A percentile compares a stretch with the other conserved stretches of the same genome.
Conservation (phyloP, 2,113 vertebrate genomes). For the Neolamprologus tretocephalus region DNA sequence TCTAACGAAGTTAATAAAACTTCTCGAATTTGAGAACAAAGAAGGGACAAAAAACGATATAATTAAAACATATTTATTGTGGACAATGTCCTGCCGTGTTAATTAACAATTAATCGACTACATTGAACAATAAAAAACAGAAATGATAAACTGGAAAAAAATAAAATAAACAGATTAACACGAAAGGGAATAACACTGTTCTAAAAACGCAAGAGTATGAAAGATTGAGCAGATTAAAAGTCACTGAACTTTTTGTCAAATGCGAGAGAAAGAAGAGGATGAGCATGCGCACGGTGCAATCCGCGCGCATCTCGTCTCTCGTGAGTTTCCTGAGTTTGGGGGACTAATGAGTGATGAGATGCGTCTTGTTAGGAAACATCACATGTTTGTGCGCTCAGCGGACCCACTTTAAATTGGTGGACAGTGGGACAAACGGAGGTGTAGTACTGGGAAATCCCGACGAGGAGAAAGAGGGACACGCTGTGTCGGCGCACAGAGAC, state of each 20-base stretch:
- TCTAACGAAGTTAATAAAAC: neutral
- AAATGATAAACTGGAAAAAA: neutral
- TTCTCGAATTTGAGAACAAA: neutral
- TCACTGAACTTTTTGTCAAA: neutral
- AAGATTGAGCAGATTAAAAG: neutral
- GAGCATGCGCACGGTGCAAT: neutral
- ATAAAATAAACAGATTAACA: neutral
- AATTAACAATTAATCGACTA: neutral
- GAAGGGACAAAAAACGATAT: neutral
- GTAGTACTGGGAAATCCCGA: neutral
- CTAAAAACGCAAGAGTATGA: neutral
- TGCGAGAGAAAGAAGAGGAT: neutral
- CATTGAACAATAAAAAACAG: neutral
- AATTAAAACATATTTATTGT: neutral
- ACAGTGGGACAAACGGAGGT: neutral
- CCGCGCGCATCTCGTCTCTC: neutral
- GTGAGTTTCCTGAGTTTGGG: slow-evolving; percentile 3
- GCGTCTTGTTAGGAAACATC: slow-evolving; percentile 70
- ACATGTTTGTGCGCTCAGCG: slow-evolving; percentile 59
- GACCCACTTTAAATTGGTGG: slow-evolving; percentile 49
- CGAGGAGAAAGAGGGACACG: neutral
- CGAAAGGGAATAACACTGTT: neutral
- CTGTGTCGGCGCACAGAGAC: neutral
- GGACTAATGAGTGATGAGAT: slow-evolving; percentile 59
- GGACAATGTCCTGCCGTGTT: neutral